Percentiles rank a stretch among this genome's conserved stretches.
Conservation (phyloP, 2,797 vertebrate species). For the Dromococcyx pavoninus region DNA sequence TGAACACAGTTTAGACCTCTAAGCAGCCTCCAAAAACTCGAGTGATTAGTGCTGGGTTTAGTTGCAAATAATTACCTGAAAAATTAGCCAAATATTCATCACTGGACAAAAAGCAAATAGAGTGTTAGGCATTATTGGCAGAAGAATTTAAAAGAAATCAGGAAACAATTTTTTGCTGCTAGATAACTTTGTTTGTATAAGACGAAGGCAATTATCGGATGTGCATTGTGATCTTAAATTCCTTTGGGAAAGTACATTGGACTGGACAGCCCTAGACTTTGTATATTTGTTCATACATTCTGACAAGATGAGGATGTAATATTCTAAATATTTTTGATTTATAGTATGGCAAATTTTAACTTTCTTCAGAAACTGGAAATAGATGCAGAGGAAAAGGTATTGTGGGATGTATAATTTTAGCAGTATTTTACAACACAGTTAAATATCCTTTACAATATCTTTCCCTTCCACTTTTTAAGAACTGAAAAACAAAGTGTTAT, state of each 20-base stretch:
- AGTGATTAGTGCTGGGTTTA: background rate
- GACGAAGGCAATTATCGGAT: background rate
- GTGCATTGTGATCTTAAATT: fast-evolving
- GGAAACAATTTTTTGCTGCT: background rate
- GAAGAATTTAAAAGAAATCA: background rate
- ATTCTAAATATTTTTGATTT: background rate
- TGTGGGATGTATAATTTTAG: background rate
- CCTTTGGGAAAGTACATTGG: background rate
- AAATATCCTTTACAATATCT: background rate
- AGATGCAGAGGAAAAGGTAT: background rate
- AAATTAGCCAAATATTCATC: background rate
- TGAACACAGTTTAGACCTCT: background rate
- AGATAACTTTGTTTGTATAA: background rate
- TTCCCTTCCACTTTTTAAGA: background rate
- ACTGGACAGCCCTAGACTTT: background rate
- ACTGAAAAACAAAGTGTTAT: background rate
- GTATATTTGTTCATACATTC: background rate
- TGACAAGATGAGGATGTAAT: background rate
- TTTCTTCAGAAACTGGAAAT: background rate
- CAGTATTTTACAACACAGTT: background rate
- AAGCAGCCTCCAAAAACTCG: background rate
- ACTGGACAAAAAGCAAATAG: background rate
- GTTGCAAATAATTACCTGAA: background rate
- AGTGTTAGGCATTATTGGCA: background rate
- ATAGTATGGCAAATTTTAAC: background rate